Conservation (phyloP, 1,140 invertebrate species). For the Apocrypta bakeri region DNA sequence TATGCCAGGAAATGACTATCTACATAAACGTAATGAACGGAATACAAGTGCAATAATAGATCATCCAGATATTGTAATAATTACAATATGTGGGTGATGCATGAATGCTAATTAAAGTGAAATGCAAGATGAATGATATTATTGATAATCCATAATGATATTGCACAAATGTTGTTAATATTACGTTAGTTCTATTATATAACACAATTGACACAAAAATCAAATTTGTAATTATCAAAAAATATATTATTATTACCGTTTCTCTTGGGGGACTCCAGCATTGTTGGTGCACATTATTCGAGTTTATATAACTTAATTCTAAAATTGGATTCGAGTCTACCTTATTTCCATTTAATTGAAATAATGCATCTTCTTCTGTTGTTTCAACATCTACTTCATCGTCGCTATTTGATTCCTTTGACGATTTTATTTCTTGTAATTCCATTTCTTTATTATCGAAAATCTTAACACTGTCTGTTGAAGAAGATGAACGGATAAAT, state of each 20-base stretch:
- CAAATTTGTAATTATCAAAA: slow-evolving; percentile 44
- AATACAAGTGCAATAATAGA: no score
- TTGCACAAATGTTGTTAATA: no score
- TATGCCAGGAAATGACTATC: no score
- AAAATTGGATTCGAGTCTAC: background rate
- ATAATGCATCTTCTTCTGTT: slow-evolving; percentile 66
- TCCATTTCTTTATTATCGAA: background rate
- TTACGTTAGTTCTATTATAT: no score
- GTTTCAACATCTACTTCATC: slow-evolving; percentile 72
- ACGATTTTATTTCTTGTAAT: background rate
- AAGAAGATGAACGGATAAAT: slow-evolving; percentile 70
- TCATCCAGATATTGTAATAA: no score
- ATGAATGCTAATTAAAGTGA: no score
- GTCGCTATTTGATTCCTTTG: slow-evolving; percentile 66
- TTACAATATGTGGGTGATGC: no score
- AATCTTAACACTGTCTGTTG: slow-evolving; percentile 56
- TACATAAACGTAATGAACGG: no score
- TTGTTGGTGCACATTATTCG: slow-evolving; percentile 39
- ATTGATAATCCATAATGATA: no score
- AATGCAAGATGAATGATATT: no score
- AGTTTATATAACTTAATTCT: background rate
- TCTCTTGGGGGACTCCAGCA: slow-evolving; percentile 72
- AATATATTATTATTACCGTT: slow-evolving; percentile 56
- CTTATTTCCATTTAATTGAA: slow-evolving; percentile 56
- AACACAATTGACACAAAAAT: no score